A percentile compares a stretch with the other conserved stretches of the same genome.
Conservation (phyloP, 2,888 invertebrate genomes). For the Lepidochitona cinerea region DNA sequence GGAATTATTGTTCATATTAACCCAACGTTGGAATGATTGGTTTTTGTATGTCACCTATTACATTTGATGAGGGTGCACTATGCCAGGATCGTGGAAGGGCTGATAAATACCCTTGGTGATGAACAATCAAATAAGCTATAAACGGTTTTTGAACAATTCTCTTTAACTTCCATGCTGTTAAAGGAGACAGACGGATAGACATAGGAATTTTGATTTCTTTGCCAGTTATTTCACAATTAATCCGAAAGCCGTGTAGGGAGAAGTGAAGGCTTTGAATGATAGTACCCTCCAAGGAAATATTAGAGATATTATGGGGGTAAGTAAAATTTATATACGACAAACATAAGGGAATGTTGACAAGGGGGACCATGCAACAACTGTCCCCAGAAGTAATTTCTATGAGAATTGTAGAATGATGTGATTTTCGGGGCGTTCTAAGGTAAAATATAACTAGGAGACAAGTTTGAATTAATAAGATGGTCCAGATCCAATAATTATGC, state of each 20-base stretch:
- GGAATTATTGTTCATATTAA: neutral
- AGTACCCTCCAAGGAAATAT: neutral
- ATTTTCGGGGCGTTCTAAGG: neutral
- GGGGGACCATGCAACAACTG: neutral
- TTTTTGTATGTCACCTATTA: neutral
- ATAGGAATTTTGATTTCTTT: neutral
- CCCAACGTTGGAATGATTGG: neutral
- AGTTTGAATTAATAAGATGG: neutral
- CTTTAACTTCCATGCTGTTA: neutral
- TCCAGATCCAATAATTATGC: neutral
- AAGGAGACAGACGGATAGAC: neutral
- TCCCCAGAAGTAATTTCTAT: neutral
- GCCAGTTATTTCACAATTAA: neutral
- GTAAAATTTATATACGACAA: neutral
- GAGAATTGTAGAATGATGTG: neutral
- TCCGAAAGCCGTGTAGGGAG: neutral
- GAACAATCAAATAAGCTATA: neutral
- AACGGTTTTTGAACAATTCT: neutral
- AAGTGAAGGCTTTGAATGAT: neutral
- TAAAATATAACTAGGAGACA: neutral
- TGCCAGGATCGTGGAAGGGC: neutral
- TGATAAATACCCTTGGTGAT: neutral
- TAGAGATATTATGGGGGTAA: neutral
- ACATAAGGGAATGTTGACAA: neutral
- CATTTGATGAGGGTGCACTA: neutral